A percentile compares a stretch with the other conserved stretches of the same genome.
These are phyloP conservation scores for Orthosia gracilis DNA, from an alignment of 2,888 invertebrate species.

Conservation along the genomic window DNA sequence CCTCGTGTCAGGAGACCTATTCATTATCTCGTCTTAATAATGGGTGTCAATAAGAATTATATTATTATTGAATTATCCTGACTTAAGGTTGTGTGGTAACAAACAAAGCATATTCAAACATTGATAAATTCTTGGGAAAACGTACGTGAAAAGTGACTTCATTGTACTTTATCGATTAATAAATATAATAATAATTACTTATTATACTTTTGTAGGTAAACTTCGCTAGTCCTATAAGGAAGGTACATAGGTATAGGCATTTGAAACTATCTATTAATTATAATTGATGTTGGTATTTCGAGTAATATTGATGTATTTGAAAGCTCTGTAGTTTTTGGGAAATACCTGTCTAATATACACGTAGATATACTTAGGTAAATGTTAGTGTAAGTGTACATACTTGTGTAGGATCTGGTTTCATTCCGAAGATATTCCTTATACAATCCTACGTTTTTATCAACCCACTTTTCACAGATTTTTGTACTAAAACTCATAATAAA, in stretches of 20 bases:
- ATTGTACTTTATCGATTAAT: neutral
- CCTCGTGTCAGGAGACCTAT: slow-evolving; percentile 11
- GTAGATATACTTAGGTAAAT: neutral
- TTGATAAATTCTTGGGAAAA: neutral
- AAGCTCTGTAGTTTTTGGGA: neutral
- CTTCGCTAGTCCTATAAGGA: neutral
- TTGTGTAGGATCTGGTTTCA: slow-evolving; percentile 49
- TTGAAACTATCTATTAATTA: neutral
- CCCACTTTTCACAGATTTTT: slow-evolving; percentile 74
- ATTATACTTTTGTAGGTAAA: neutral
- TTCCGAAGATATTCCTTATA: slow-evolving; percentile 57
- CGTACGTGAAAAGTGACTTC: neutral
- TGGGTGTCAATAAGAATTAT: slow-evolving; percentile 34
- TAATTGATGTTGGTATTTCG: neutral
- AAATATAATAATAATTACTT: neutral
- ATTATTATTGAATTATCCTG: slow-evolving; percentile 17
- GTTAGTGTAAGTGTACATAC: slow-evolving; percentile 51
- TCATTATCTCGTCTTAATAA: slow-evolving; percentile 46
- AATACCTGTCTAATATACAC: neutral
- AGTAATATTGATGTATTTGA: neutral
- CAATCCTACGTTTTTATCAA: slow-evolving; percentile 61
- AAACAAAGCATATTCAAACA: neutral
- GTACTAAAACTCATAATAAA: slow-evolving; percentile 59
- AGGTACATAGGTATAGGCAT: neutral
- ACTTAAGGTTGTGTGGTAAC: neutral